Base-by-base conservation (phyloP, 2,113 vertebrate genomes). In the Platysteira castanea region DNA sequence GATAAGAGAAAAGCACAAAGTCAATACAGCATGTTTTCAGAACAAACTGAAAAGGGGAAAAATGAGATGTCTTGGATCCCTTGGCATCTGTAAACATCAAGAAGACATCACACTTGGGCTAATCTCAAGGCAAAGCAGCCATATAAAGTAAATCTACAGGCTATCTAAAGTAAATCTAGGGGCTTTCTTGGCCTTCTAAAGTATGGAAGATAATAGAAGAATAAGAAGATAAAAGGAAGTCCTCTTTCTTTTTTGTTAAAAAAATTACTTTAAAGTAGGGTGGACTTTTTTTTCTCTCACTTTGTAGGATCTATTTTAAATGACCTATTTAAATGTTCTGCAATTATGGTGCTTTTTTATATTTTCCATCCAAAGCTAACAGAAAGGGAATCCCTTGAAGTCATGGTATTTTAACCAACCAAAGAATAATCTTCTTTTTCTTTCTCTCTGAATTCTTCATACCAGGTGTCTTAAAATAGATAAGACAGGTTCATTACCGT, bases 351-450 rank as follows among this genome's bases (percentile, higher is more conserved):
- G 67, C 71, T 94, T 93, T 82, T 96, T 52, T 96, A 15, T 89
- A 61, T 92, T 79, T 90, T 84, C 88, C 79, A 65, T 49, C 60
- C 22, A 53, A 60, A 96, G 74, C 0, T 53, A 81, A 84, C 54
- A 96, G 90, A 93, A 93, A 73, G 73, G 91, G 94, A 94, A 95
- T 88, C 71, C 87, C 92, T 94, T 96, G 87, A 94, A 97, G 59
- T 83, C 77, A 75, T 42, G 52, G 70, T 61, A 64, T 92, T 96
- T 96, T 94, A 94, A 77, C 83, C 52, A 93, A 64, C 30, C 26
- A 92, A 75, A 95, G 79, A 78, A 79, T 61, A 88, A 89, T 39
- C 54, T 83, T 37, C 61, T 88, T 89, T 65, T 89, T 73, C 35
- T 42, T 52, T 76, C 81, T 61, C 22, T 33, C 75, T 83, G 63